phyloP scores from a whole-genome alignment of 2,113 vertebrate genomes.

The Acanthochromis polyacanthus region DNA sequence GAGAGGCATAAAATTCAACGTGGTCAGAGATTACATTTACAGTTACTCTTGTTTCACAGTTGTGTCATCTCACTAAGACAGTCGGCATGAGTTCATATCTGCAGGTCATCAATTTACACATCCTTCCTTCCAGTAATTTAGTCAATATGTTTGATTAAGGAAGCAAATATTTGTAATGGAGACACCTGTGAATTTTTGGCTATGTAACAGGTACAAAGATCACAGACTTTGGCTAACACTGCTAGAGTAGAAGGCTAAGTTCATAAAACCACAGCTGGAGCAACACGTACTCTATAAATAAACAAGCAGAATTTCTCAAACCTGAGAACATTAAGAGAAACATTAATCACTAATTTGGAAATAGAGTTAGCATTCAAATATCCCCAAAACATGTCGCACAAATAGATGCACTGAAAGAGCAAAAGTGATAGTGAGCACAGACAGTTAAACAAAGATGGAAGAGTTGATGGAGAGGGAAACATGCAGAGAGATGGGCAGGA shows the following conservation, averaged over 20 bases:
- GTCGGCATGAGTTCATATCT: neutral
- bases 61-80: slow-evolving; percentile 9
- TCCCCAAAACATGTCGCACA: neutral
- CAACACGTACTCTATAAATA: too few species aligned
- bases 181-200: slow-evolving; percentile 33
- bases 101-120: slow-evolving; percentile 28
- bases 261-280: too few species aligned
- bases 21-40: neutral
- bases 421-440: neutral
- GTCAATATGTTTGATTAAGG: slow-evolving; percentile 34
- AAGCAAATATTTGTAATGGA: slow-evolving; percentile 61
- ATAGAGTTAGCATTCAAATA: too few species aligned
- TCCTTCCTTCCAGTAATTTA: slow-evolving; percentile 25
- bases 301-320: too few species aligned
- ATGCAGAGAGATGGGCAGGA: neutral
- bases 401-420: neutral
- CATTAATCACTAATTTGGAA: too few species aligned
- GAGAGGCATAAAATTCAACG: neutral
- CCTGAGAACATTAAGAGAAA: too few species aligned
- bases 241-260: neutral
- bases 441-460: neutral
- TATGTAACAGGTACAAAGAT: slow-evolving; percentile 64
- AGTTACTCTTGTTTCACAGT: neutral
- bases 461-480: neutral
- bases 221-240: neutral